These are phyloP conservation scores for Trimorus sp. DNA, from an alignment of 2,888 invertebrate species.

Conservation along the genomic window DNA sequence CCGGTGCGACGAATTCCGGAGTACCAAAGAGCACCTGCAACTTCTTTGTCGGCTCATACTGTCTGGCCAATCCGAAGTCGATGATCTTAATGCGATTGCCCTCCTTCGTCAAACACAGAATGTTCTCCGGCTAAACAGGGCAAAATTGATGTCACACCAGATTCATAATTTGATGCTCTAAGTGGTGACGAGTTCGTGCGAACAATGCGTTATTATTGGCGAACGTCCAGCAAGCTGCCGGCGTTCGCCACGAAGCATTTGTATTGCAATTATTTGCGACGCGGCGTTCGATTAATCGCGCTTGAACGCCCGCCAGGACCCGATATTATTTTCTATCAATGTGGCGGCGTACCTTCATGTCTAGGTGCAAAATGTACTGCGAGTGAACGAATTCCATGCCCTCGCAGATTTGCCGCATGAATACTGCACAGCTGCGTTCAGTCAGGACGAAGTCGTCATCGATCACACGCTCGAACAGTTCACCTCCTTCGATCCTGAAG, in stretches of 20 bases:
- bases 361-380: constrained; percentile 97
- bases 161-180: constrained; percentile 38
- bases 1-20: constrained; percentile 99
- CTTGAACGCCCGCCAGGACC: constrained; percentile 41
- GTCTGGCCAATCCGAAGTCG: constrained; percentile 97
- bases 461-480: constrained; percentile 98
- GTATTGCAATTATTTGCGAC: constrained; percentile 55
- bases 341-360: constrained; percentile 91
- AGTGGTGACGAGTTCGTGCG: constrained; percentile 22
- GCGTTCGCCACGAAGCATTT: constrained; percentile 42
- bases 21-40: constrained; percentile 98
- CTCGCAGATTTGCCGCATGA: constrained; percentile 99
- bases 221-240: constrained; percentile 32
- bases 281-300: constrained; percentile 37
- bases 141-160: constrained; percentile 35
- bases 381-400: constrained; percentile 98
- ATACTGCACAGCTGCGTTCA: constrained; percentile 97
- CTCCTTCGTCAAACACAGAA: constrained; percentile 95
- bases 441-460: constrained; percentile 99
- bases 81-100: constrained; percentile 99
- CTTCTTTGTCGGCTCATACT: constrained; percentile 95
- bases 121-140: constrained; percentile 94
- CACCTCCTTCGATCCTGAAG: constrained; percentile 96
- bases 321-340: constrained; percentile 35
- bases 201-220: constrained; percentile 55